These are phyloP conservation scores for Nowickia ferox DNA, from an alignment of 2,888 invertebrate species.

Conservation along the genomic window DNA sequence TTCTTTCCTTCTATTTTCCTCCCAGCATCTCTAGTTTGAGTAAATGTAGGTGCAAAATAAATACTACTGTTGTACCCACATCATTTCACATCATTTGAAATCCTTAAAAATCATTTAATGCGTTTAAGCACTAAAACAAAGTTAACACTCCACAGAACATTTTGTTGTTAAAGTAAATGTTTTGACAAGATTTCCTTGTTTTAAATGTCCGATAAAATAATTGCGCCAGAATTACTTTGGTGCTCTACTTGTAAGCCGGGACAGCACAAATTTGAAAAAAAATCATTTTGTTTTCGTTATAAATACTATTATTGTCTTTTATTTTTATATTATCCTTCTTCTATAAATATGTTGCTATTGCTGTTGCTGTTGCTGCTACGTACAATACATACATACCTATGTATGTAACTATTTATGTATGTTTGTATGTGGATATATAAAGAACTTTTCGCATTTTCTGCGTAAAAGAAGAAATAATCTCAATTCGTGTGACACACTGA, in stretches of 20 bases:
- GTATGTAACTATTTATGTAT: neutral
- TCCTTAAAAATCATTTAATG: constrained; percentile 33
- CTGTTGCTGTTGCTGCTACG: too few species aligned
- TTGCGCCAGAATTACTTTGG: constrained; percentile 59
- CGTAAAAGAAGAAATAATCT: constrained; percentile 55
- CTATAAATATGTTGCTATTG: too few species aligned
- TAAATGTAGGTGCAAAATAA: neutral
- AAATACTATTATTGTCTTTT: neutral
- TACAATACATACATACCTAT: neutral
- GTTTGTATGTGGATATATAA: neutral
- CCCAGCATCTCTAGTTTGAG: neutral
- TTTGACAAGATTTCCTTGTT: constrained; percentile 57
- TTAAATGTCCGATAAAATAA: constrained; percentile 62
- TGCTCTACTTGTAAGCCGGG: constrained; percentile 40
- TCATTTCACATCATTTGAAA: constrained; percentile 36
- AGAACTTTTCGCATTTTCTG: constrained; percentile 36
- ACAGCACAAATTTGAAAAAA: constrained; percentile 32
- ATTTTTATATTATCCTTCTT: constrained; percentile 2
- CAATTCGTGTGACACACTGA: constrained; percentile 63
- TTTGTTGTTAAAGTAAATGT: constrained; percentile 40
- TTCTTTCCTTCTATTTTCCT: neutral
- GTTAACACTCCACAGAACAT: constrained; percentile 31
- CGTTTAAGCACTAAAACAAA: constrained; percentile 17
- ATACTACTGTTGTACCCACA: constrained; percentile 37
- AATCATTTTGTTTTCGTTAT: constrained; percentile 22